Percentiles rank a stretch among this genome's conserved stretches.
These are phyloP conservation scores for Myripristis murdjan DNA, from an alignment of 2,797 vertebrate genomes.

Conservation along the genomic window DNA sequence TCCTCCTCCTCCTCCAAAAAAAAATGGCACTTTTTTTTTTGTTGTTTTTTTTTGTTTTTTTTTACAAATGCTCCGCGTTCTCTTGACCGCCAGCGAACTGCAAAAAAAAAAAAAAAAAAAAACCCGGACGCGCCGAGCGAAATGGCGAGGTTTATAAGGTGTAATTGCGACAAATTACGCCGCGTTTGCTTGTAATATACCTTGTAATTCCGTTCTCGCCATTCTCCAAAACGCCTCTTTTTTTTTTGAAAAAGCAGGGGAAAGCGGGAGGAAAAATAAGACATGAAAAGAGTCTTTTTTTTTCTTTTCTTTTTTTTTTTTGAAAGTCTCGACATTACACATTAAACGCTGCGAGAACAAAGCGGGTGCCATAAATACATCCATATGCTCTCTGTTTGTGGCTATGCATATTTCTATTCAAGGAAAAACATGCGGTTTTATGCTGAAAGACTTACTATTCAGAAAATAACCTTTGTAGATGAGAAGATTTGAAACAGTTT, in stretches of 20 bases:
- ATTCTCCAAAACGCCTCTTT: constrained; percentile 51
- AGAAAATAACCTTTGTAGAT: constrained; percentile 84
- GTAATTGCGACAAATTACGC: constrained; percentile 72
- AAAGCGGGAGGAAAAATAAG: constrained; percentile 56
- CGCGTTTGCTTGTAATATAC: constrained; percentile 57
- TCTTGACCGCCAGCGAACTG: constrained; percentile 24
- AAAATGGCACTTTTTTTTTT: too few relatives aligned
- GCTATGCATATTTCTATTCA: constrained; percentile 83
- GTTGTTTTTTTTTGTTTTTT: background rate
- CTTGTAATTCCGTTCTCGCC: constrained; percentile 61
- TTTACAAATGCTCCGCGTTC: constrained; percentile 21
- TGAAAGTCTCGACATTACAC: constrained; percentile 72
- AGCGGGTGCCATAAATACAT: constrained; percentile 82
- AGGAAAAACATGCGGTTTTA: constrained; percentile 84
- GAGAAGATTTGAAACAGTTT: constrained; percentile 79
- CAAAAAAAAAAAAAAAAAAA: too few relatives aligned
- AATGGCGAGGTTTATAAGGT: constrained; percentile 31
- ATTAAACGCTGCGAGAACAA: constrained; percentile 80
- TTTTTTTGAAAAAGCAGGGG: constrained; percentile 48
- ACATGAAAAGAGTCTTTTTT: constrained; percentile 71
- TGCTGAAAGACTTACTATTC: constrained; percentile 82
- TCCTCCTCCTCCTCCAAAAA: too few relatives aligned
- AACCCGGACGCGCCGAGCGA: constrained; percentile 23
- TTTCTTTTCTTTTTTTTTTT: too few relatives aligned
- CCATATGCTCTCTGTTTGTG: constrained; percentile 86